A percentile compares a stretch with the other conserved stretches of the same genome.
Conservation (phyloP, 2,113 vertebrate species). For the Zootoca vivipara region DNA sequence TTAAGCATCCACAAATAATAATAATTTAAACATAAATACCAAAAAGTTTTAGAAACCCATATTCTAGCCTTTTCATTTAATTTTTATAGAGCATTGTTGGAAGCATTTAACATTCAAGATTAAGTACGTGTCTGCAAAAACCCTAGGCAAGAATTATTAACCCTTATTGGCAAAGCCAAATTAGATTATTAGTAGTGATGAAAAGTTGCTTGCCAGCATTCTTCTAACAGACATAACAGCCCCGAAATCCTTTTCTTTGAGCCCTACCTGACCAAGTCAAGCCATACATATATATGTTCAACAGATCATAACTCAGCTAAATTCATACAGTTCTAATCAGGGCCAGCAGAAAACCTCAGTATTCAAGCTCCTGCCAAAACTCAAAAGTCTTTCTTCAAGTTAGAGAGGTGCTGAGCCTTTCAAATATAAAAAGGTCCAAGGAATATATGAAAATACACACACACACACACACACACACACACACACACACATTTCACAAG, state of each 20-base stretch:
- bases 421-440: constrained; percentile 2
- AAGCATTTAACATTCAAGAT: constrained; percentile 7
- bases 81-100: not conserved
- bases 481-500: not conserved
- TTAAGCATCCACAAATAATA: too few species aligned
- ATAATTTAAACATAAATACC: too few species aligned
- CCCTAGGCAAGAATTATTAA: constrained; percentile 27
- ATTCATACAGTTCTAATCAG: constrained; percentile 18
- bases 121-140: constrained; percentile 10
- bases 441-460: not conserved
- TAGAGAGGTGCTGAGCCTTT: not conserved
- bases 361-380: constrained; percentile 1
- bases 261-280: constrained; percentile 8
- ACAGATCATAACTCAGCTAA: constrained; percentile 30
- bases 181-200: constrained; percentile 27
- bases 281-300: constrained; percentile 20
- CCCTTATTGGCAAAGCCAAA: constrained; percentile 21
- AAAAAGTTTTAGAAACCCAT: not conserved
- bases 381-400: constrained; percentile 1
- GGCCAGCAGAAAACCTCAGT: constrained; percentile 17
- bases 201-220: constrained; percentile 21
- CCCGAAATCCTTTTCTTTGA: constrained; percentile 12
- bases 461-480: not conserved
- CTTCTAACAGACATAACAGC: constrained; percentile 21
- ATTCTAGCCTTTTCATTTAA: not conserved